phyloP scores from a whole-genome alignment of 2,797 vertebrate genomes.

The Salmo trutta region DNA sequence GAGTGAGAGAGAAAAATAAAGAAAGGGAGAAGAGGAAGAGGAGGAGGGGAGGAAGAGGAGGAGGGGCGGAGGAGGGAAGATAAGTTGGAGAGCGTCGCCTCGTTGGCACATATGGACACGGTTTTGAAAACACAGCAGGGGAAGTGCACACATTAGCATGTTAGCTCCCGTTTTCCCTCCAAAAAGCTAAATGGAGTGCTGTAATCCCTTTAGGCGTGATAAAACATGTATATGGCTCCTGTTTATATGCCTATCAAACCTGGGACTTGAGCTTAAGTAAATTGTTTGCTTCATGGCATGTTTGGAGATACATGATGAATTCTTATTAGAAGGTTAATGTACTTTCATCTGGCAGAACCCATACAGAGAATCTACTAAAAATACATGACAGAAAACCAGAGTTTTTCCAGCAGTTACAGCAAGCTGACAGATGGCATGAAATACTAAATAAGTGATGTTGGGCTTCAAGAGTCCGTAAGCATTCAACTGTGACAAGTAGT shows the following conservation, averaged over 20 bases:
- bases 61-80: slow-evolving; percentile 35
- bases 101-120: slow-evolving; percentile 53
- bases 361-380: slow-evolving; percentile 62
- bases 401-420: slow-evolving; percentile 55
- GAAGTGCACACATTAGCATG: slow-evolving; percentile 47
- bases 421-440: slow-evolving; percentile 62
- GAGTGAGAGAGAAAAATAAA: slow-evolving; percentile 16
- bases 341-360: slow-evolving; percentile 60
- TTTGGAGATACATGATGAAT: slow-evolving; percentile 61
- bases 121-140: slow-evolving; percentile 58
- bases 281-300: slow-evolving; percentile 69
- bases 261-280: slow-evolving; percentile 60
- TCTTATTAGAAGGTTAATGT: slow-evolving; percentile 68
- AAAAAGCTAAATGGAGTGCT: slow-evolving; percentile 59
- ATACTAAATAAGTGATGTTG: slow-evolving; percentile 63
- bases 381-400: slow-evolving; percentile 55
- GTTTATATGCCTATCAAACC: slow-evolving; percentile 69
- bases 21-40: slow-evolving; percentile 25
- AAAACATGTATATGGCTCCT: slow-evolving; percentile 55
- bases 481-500: slow-evolving; percentile 55
- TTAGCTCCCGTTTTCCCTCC: slow-evolving; percentile 39
- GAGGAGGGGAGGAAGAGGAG: slow-evolving; percentile 12
- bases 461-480: slow-evolving; percentile 45
- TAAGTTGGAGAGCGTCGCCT: slow-evolving; percentile 47
- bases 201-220: slow-evolving; percentile 73